Evolutionary conservation across 2,888 invertebrate species (phyloP).

Genomic region (Arctia plantaginis): DNA sequence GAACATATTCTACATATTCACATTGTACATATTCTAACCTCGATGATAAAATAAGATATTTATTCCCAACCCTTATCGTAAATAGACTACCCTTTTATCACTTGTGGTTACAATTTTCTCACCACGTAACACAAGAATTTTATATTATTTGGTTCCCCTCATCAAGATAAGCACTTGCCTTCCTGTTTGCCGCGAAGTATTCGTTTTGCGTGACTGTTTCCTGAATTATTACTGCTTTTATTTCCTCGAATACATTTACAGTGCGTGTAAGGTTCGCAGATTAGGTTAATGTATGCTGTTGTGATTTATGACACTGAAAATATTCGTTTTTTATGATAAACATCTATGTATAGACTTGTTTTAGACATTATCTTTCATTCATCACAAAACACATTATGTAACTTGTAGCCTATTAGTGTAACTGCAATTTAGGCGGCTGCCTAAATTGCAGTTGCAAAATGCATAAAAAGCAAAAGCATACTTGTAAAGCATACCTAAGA

Average conservation of each 20-base stretch:
- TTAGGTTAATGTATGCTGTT: conserved; percentile 41
- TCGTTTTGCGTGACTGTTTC: conserved; percentile 58
- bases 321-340: conserved; percentile 11
- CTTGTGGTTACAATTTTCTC: conserved; percentile 21
- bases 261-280: conserved; percentile 46
- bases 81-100: not conserved
- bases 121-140: conserved; percentile 34
- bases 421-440: too few relatives aligned
- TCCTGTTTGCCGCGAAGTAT: conserved; percentile 49
- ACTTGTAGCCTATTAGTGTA: too few relatives aligned
- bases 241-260: conserved; percentile 52
- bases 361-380: not conserved
- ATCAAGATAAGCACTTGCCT: conserved; percentile 57
- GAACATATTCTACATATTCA: too few relatives aligned
- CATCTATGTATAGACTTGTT: conserved; percentile 16
- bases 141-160: conserved; percentile 48
- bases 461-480: too few relatives aligned
- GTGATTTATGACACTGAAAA: conserved; percentile 36
- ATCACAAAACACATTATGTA: not conserved
- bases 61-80: not conserved
- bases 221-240: conserved; percentile 50
- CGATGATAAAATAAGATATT: not conserved
- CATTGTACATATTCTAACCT: not conserved
- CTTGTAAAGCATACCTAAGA: too few relatives aligned
- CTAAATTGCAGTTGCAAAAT: too few relatives aligned